Evolutionary conservation across 2,797 vertebrate genomes (phyloP), one percentile per base, ranked within the genome.

Genomic region (Tympanoctomys barrerae): DNA sequence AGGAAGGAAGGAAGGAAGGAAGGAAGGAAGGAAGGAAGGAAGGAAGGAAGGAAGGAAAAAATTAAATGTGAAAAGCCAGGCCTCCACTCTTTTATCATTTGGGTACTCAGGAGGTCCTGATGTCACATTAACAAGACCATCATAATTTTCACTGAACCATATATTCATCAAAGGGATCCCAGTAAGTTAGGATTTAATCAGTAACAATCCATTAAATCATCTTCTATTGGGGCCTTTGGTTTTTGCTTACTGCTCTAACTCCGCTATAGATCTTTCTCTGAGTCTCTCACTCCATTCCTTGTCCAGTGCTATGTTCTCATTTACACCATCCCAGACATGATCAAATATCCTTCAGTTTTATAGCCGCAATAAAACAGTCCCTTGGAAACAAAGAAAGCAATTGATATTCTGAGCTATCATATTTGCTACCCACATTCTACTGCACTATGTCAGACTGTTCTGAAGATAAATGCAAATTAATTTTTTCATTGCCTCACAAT

Each of bases 401-500:
- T 92, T 73, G 28, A 57, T 78, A 82, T 66, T 42, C 68, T 90
- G 73, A 90, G 31, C 12, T 79, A 86, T 62, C 26, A 7, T 89
- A 89, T 31, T 68, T 94, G 19, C 64, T 93, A 66, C 36, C 24
- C 66, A 33, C 49, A 85, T 92, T 87, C 64, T 59, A 94, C 11
- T 49, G 0, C 10, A 36, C 75, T 91, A 84, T 33, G 33, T 83
- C 64, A 93, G 71, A 61, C 26, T 71, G 7, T 70, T 89, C 80
- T 62, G 22, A 84, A 88, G 75, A 89, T 89, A 92, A 92, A 84
- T 31, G 18, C 33, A 90, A 87, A 94, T 93, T 71, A 87, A 75
- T 87, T 90, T 97, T 96, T 77, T 92, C 61, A 84, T 78, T 73
- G 28, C 26, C 22, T 78, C 21, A 93, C 42, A 57, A 91, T 71